Evolutionary conservation across 2,113 vertebrate species (phyloP).

Genomic region (Neofelis nebulosa): DNA sequence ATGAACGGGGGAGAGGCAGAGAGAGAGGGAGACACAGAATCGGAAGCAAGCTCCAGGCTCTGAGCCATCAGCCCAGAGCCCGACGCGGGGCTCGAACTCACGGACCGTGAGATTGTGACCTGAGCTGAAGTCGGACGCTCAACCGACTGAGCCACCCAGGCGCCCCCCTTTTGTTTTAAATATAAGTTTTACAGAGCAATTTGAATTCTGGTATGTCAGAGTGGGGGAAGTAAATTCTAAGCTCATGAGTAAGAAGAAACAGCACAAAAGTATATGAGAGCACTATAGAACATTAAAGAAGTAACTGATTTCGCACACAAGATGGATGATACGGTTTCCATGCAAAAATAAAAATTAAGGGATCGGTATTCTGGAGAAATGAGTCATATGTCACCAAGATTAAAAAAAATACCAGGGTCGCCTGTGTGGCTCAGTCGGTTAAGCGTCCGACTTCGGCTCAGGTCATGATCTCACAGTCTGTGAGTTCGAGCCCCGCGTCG

Average conservation of each 20-base stretch:
- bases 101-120: too few species aligned
- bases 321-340: not conserved
- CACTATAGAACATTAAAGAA: not conserved
- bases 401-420: not conserved
- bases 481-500: too few species aligned
- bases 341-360: slow-evolving; percentile 43
- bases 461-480: too few species aligned
- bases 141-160: too few species aligned
- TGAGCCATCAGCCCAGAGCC: too few species aligned
- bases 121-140: too few species aligned
- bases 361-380: not conserved
- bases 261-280: not conserved
- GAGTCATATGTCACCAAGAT: not conserved
- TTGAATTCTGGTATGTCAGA: slow-evolving; percentile 37
- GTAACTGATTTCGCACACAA: not conserved
- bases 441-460: too few species aligned
- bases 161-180: not conserved
- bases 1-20: too few species aligned
- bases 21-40: too few species aligned
- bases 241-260: not conserved
- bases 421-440: too few species aligned
- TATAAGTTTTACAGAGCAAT: not conserved
- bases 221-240: not conserved
- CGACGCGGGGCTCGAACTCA: too few species aligned
- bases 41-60: too few species aligned